These are phyloP conservation scores for Drosophila birchii DNA, from an alignment of 2,888 invertebrate genomes.

Conservation along the genomic window DNA sequence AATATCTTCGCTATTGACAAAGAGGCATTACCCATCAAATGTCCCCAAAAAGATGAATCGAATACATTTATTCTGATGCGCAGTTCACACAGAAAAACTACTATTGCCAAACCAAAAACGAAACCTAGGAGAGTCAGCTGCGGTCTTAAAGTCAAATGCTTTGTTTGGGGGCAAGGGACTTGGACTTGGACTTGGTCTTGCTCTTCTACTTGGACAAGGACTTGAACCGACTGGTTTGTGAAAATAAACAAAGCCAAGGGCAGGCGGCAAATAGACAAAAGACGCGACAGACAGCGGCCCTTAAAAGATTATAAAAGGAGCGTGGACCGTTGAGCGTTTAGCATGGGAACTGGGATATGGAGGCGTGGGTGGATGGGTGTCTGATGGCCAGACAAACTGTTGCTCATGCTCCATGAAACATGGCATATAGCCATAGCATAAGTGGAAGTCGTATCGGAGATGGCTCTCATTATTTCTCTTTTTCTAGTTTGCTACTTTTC, in stretches of 20 bases:
- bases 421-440: constrained; percentile 27
- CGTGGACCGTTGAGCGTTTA: constrained; percentile 3
- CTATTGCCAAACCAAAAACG: constrained; percentile 26
- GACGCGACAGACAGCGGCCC: constrained; percentile 62
- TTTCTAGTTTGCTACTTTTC: constrained; percentile 3
- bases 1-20: neutral
- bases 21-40: neutral
- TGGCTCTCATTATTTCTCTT: constrained; percentile 44
- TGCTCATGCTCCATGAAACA: constrained; percentile 44
- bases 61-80: constrained; percentile 35
- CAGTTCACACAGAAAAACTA: constrained; percentile 7
- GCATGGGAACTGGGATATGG: neutral
- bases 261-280: constrained; percentile 65
- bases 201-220: neutral
- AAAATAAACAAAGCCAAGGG: constrained; percentile 54
- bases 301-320: constrained; percentile 71
- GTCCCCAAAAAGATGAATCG: constrained; percentile 9
- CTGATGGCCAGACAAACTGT: constrained; percentile 44
- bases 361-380: constrained; percentile 30
- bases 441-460: constrained; percentile 37
- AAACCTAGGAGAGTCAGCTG: constrained; percentile 18
- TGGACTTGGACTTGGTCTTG: constrained; percentile 12
- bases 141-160: constrained; percentile 60
- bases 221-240: constrained; percentile 25
- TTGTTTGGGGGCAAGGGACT: constrained; percentile 57